Evolutionary conservation across 2,888 invertebrate species (phyloP).

Genomic region (Bombylius discolor): DNA sequence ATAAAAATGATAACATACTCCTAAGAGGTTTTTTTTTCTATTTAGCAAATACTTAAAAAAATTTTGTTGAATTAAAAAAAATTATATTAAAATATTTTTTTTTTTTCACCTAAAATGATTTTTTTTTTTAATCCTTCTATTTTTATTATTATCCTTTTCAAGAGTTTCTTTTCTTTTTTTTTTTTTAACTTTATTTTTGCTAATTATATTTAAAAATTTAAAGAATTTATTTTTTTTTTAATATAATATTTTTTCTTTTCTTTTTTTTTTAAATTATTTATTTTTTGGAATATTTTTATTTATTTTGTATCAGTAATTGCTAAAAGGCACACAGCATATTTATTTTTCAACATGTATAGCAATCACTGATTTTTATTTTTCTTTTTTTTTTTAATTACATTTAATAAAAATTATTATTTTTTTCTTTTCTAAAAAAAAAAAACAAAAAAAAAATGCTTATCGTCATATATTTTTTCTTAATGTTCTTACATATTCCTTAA

Average conservation of each 20-base stretch:
- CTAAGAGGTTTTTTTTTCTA: too few species aligned
- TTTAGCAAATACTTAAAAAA: too few species aligned
- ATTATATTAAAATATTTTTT: too few species aligned
- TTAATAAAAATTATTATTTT: too few species aligned
- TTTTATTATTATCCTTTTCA: too few species aligned
- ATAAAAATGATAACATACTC: too few species aligned
- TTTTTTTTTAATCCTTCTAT: too few species aligned
- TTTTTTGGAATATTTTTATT: neutral
- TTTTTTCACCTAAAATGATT: too few species aligned
- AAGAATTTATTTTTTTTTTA: neutral
- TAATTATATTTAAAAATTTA: neutral
- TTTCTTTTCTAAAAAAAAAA: neutral
- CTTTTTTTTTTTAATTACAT: too few species aligned
- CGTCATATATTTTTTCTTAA: neutral
- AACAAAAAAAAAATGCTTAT: neutral
- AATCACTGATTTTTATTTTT: slow-evolving; percentile 20
- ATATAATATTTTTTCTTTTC: neutral
- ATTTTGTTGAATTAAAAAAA: too few species aligned
- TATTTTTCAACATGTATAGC: slow-evolving; percentile 40
- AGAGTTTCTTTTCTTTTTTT: neutral
- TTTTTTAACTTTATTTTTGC: neutral
- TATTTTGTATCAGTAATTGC: slow-evolving; percentile 47
- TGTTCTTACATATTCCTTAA: too few species aligned
- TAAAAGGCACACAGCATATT: slow-evolving; percentile 64
- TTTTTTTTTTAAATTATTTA: neutral